Evolutionary conservation across 2,888 invertebrate species (phyloP), one percentile per base, ranked within the genome.

Genomic region (Drosophila anomalata): DNA sequence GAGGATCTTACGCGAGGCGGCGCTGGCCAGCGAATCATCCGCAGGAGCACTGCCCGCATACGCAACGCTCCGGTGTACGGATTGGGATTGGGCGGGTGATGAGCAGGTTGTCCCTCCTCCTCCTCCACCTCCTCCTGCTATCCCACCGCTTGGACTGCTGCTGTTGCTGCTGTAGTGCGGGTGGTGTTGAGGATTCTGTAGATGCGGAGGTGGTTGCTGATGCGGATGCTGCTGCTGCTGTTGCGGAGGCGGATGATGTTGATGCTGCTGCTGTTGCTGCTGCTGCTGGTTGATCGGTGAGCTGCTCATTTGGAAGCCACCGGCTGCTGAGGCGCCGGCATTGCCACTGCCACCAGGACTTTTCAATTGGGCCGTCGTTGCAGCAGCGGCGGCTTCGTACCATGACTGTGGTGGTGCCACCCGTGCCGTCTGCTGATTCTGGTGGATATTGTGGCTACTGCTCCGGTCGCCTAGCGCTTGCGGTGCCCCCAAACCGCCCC

Each of bases 321-420:
- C 68, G 69, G 67, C 56, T 88, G 87, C 79, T 86, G 85, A 89
- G 84, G 73, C 88, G 88, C 78, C 90, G 86, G 84, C 90, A 90
- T 87, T 89, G 89, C 90, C 91, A 91, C 86, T 89, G 89, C 90
- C 91, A 90, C 90, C 91, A 90, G 89, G 89, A 87, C 88, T 89
- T 86, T 89, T 90, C 76, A 89, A 76, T 83, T 88, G 87, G 85
- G 90, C 89, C 87, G 89, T 88, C 87, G 89, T 88, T 81, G 88
- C 88, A 87, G 82, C 75, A 79, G 90, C 88, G 88, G 90, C 89
- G 88, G 90, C 89, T 78, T 92, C 92, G 91, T 92, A 92, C 92
- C 92, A 92, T 90, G 92, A 86, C 89, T 91, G 88, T 80, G 88
- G 78, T 81, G 91, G 88, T 79, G 86, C 80, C 81, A 91, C 89